Base-by-base conservation (phyloP, 2,113 vertebrate species). In the Lycaon pictus region DNA sequence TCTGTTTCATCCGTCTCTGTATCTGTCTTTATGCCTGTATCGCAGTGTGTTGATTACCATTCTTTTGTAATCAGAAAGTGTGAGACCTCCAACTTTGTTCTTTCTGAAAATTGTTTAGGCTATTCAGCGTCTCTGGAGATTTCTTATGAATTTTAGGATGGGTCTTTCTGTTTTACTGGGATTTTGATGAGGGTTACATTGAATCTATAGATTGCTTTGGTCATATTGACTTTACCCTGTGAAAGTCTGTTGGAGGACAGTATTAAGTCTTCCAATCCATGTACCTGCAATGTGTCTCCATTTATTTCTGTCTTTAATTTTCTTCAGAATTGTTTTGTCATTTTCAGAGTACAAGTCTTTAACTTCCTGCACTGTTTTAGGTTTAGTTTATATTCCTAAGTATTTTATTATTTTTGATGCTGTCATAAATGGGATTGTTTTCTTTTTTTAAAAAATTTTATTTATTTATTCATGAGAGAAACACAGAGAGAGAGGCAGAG, bases 111-210 rank as follows among this genome's bases (percentile, higher is more conserved):
- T 56, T 60, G 60, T 76, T 55, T 82, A 79, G 62, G 32, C 69
- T 65, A 8, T 17, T 60, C 60, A 84, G 85, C 43, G 27, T 89
- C 85, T 81, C 76, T 81, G 51, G 51, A 93, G 53, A 72, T 93
- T 85, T 84, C 62, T 25, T 89, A 51, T 12, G 29, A 79, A 51
- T 89, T 83, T 92, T 81, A 90, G 63, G 65, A 51, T 65, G 51
- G 17, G 37, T 80, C 60, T 93, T 90, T 56, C 63, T 71, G 11
- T 95, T 92, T 71, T 48, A 95, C 82, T 95, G 60, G 32, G 77
- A 69, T 88, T 77, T 88, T 29, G 15, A 17, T 88, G 81, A 58
- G 53, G 29, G 65, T 85, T 67, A 17, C 35, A 17, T 90, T 90
- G 71, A 85, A 35, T 76, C 60, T 90, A 19, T 67, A 48, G 87